Evolutionary conservation across 2,888 invertebrate genomes (phyloP), one percentile per base, ranked within the genome.

Genomic region (Vesta saturnalis): DNA sequence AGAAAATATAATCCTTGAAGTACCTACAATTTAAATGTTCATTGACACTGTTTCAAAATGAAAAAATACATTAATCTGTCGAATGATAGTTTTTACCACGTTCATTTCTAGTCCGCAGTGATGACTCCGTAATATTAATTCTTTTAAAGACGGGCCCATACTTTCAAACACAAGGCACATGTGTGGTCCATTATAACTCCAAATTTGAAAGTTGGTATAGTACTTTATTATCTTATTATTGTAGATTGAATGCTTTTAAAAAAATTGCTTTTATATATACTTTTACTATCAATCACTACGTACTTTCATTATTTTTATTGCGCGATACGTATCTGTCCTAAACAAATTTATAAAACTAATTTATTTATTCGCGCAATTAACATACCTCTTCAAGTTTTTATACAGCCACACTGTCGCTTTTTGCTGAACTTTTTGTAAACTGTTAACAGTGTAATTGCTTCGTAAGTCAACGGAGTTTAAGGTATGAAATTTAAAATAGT

Each of bases 321-420:
- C 94, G 43, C 93, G 93, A 84, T 6, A 30, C 5, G 30, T 6
- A 30, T 30, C 30, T 30, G 10, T 10, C 8, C 15, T 8, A n/a
- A 30, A 30, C 3, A 12, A 46, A 46, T 46, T 46, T 46, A n/a
- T 14, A 3, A n/a, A 12, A n/a, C 14, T 6, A 4, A 46, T 8
- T 46, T 15, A 18, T n/a, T n/a, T n/a, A n/a, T n/a, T n/a, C n/a
- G n/a, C n/a, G n/a, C n/a, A n/a, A n/a, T n/a, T n/a, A 1, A 65
- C 46, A 49, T 64, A 61, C 72, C 87, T 86, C 84, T 91, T 85
- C 64, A 90, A 86, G 83, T 95, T 94, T 86, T 92, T 91, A 81
- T 93, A 93, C 55, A 95, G 88, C 94, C 94, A 95, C 3, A 95
- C 94, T 1, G 94, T 95, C 60, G 94, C n/a, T n/a, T n/a, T n/a